Evolutionary conservation across 92 coral and sea anemone species (phyloP).

Genomic region (Epizoanthus illoricatus): DNA sequence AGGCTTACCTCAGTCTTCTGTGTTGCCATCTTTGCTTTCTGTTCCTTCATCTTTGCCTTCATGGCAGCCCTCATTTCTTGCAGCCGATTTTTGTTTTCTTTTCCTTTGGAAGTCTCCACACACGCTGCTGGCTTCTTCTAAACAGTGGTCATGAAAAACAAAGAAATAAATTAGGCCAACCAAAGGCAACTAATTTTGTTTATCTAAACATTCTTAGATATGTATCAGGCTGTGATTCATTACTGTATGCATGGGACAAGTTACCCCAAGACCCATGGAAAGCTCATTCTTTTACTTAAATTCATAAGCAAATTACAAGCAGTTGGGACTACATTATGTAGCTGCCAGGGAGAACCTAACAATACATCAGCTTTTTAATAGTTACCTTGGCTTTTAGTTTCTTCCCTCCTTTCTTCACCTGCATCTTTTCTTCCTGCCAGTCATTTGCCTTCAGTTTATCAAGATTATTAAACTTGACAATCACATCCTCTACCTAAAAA

Average conservation of each 20-base stretch:
- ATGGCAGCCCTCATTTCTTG: slow-evolving; percentile 88
- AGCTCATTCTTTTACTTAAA: too few species aligned
- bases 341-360: too few species aligned
- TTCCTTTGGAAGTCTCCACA: slow-evolving; percentile 10
- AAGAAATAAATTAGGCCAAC: not conserved
- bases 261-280: too few species aligned
- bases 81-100: slow-evolving; percentile 38
- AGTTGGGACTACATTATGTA: too few species aligned
- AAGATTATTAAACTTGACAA: slow-evolving; percentile 69
- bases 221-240: not conserved
- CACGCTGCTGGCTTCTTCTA: slow-evolving; percentile 42
- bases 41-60: slow-evolving; percentile 60
- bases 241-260: not conserved
- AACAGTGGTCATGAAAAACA: slow-evolving; percentile 37
- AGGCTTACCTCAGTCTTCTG: slow-evolving; percentile 47
- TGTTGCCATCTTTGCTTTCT: slow-evolving; percentile 71
- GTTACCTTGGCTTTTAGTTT: slow-evolving; percentile 65
- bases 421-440: slow-evolving; percentile 77
- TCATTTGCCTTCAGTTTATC: slow-evolving; percentile 70
- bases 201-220: not conserved
- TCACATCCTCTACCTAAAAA: slow-evolving; percentile 85
- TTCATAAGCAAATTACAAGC: too few species aligned
- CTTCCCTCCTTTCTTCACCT: slow-evolving; percentile 49
- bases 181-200: not conserved
- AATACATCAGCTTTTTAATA: not conserved